Percentiles rank a stretch among this genome's conserved stretches.
phyloP scores from a whole-genome alignment of 2,113 vertebrate genomes.

The Coreoperca whiteheadi region DNA sequence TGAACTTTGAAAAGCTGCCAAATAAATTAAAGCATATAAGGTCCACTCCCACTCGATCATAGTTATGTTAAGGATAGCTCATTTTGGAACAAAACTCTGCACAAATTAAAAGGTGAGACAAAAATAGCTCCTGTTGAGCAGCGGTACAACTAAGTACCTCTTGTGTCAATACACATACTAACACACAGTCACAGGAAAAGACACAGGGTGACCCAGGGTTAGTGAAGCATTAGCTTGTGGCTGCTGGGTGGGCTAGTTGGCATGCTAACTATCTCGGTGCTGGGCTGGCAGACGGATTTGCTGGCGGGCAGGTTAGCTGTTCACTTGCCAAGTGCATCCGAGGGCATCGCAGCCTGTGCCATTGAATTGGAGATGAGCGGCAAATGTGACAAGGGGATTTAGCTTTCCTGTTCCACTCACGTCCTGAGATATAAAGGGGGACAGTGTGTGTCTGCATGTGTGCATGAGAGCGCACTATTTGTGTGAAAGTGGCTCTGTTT shows the following conservation, averaged over 20 bases:
- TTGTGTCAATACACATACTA: conserved; percentile 38
- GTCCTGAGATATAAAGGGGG: conserved; percentile 60
- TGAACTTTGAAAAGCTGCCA: neutral
- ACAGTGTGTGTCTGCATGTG: conserved; percentile 48
- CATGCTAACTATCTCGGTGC: conserved; percentile 72
- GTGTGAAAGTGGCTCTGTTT: conserved; percentile 38
- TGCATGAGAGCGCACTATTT: conserved; percentile 36
- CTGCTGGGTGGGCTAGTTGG: conserved; percentile 72
- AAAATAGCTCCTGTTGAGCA: neutral
- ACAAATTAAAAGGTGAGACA: conserved; percentile 17
- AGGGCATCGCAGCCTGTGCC: conserved; percentile 73
- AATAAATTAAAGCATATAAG: neutral
- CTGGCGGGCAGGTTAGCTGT: conserved; percentile 75
- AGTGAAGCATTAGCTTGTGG: conserved; percentile 70
- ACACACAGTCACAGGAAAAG: conserved; percentile 38
- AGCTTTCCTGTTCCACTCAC: conserved; percentile 72
- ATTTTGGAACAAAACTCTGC: conserved; percentile 26
- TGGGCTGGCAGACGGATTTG: conserved; percentile 68
- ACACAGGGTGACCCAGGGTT: conserved; percentile 58
- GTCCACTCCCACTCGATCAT: conserved; percentile 1
- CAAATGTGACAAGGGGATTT: conserved; percentile 78
- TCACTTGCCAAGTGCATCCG: conserved; percentile 79
- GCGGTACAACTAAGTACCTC: conserved; percentile 6
- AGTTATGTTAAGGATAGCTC: conserved; percentile 4
- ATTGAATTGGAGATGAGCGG: conserved; percentile 77